phyloP scores from a whole-genome alignment of 2,113 vertebrate species.

The Aptenodytes forsteri region DNA sequence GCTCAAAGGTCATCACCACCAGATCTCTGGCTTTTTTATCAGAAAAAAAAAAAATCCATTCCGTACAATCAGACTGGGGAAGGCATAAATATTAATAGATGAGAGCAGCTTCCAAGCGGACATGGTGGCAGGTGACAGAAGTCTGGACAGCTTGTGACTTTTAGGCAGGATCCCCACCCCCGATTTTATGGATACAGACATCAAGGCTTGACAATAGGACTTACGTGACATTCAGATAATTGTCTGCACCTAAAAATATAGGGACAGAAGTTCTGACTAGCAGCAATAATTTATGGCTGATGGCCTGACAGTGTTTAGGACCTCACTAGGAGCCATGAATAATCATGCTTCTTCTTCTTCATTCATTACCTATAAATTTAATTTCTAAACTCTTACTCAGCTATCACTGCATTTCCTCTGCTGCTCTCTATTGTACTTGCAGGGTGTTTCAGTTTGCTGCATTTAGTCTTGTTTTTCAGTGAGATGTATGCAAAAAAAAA shows the following conservation, averaged over 20 bases:
- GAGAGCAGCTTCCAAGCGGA: background rate
- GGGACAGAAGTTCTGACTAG: background rate
- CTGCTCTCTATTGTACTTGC: background rate
- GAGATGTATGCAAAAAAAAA: background rate
- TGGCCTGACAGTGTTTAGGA: background rate
- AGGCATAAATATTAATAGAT: conserved; percentile 73
- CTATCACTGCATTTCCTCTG: background rate
- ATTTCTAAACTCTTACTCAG: background rate
- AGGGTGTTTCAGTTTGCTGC: background rate
- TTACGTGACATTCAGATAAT: conserved; percentile 61
- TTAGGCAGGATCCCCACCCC: conserved; percentile 5
- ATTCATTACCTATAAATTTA: background rate
- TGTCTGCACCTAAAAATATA: background rate
- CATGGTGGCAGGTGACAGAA: conserved; percentile 55
- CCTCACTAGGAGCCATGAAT: background rate
- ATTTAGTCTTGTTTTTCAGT: background rate
- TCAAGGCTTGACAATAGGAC: conserved; percentile 66
- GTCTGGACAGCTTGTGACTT: conserved; percentile 27
- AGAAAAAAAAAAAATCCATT: background rate
- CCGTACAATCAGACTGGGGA: background rate
- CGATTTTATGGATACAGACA: conserved; percentile 64
- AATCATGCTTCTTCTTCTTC: background rate
- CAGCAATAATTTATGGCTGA: background rate
- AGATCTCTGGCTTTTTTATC: conserved; percentile 57
- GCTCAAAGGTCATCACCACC: conserved; percentile 68